These are phyloP conservation scores for Acanthochromis polyacanthus DNA, from an alignment of 2,113 vertebrate species.

Conservation along the genomic window DNA sequence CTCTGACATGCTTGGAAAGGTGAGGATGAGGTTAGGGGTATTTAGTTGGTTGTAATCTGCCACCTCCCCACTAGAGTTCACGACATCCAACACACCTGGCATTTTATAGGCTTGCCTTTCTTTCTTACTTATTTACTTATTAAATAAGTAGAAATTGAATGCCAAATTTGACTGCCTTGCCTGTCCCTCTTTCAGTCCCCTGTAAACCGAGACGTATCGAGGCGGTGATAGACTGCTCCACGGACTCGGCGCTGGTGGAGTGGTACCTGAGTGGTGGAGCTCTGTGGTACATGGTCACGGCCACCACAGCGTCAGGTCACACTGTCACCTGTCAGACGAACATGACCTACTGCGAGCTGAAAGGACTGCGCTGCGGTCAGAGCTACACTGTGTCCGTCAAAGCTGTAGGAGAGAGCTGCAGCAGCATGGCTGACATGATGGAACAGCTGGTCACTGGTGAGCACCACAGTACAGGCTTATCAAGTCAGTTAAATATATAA, in stretches of 20 bases:
- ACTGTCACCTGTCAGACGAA: slow-evolving; percentile 52
- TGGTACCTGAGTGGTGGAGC: slow-evolving; percentile 79
- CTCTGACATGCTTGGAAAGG: too few species aligned
- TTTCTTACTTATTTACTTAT: too few species aligned
- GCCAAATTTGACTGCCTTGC: background rate
- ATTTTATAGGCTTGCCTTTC: too few species aligned
- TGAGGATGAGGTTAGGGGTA: too few species aligned
- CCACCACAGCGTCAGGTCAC: slow-evolving; percentile 49
- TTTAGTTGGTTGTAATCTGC: too few species aligned
- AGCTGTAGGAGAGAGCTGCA: slow-evolving; percentile 76
- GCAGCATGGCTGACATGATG: slow-evolving; percentile 59
- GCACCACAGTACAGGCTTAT: background rate
- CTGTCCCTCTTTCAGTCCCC: slow-evolving; percentile 71
- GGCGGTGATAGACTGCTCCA: slow-evolving; percentile 73
- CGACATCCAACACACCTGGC: too few species aligned
- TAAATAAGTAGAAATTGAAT: too few species aligned
- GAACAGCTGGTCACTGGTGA: slow-evolving; percentile 79
- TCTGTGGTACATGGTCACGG: slow-evolving; percentile 57
- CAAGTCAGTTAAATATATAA: background rate
- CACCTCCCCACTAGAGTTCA: too few species aligned
- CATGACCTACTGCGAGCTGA: slow-evolving; percentile 72
- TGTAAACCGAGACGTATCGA: slow-evolving; percentile 69
- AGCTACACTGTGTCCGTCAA: slow-evolving; percentile 76
- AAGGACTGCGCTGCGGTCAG: slow-evolving; percentile 74
- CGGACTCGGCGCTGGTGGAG: slow-evolving; percentile 39